Conservation (phyloP, 1,140 invertebrate genomes). For the Achatina immaculata region DNA sequence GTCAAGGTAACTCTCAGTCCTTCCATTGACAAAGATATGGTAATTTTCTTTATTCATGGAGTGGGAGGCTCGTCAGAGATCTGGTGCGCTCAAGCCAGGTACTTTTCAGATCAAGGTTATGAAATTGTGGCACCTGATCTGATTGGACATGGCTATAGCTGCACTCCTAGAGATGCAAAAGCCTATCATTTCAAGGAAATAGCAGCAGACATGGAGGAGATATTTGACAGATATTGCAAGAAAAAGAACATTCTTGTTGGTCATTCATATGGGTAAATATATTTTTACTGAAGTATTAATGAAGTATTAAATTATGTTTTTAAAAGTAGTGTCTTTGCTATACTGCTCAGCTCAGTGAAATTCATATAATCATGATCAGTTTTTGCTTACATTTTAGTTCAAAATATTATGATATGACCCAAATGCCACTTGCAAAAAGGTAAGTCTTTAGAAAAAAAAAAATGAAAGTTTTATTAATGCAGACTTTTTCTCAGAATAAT, state of each 20-base stretch:
- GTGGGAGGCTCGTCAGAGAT: constrained; percentile 81
- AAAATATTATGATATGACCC: constrained; percentile 1
- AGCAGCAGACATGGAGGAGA: constrained; percentile 75
- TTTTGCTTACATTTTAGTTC: background rate
- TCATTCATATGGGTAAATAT: constrained; percentile 77
- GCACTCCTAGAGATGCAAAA: constrained; percentile 74
- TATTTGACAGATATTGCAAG: constrained; percentile 77
- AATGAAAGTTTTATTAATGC: too few relatives aligned
- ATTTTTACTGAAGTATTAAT: background rate
- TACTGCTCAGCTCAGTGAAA: background rate
- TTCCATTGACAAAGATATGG: constrained; percentile 35
- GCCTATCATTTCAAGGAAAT: constrained; percentile 80
- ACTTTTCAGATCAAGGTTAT: constrained; percentile 77
- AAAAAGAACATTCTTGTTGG: constrained; percentile 74
- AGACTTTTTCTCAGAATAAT: too few relatives aligned
- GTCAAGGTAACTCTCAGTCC: background rate
- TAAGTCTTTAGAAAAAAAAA: too few relatives aligned
- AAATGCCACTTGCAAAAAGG: too few relatives aligned
- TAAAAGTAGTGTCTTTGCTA: background rate
- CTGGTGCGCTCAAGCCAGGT: constrained; percentile 78
- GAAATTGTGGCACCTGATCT: constrained; percentile 81
- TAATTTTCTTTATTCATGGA: constrained; percentile 80
- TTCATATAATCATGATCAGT: background rate
- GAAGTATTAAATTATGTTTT: background rate
- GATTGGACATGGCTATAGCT: constrained; percentile 81